phyloP scores from a whole-genome alignment of 2,113 vertebrate species.

The Orientallactaga bullata region DNA sequence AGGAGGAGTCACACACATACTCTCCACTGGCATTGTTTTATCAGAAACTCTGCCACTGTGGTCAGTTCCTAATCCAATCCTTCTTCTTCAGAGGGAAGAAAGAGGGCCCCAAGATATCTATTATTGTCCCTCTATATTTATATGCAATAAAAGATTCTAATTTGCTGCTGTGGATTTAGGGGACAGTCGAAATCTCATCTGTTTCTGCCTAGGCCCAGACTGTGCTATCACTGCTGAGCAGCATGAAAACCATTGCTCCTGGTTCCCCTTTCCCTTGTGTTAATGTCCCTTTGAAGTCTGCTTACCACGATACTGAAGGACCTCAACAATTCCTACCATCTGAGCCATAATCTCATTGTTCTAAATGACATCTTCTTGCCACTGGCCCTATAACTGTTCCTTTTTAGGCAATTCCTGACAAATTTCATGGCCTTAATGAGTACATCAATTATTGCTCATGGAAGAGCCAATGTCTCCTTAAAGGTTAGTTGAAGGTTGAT shows the following conservation, averaged over 20 bases:
- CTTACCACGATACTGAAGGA: conserved; percentile 12
- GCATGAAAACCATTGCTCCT: neutral
- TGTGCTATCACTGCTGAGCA: neutral
- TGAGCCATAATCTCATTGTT: conserved; percentile 79
- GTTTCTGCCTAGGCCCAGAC: neutral
- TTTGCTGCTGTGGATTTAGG: neutral
- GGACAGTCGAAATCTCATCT: neutral
- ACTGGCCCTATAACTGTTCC: conserved; percentile 65
- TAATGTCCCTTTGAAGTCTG: conserved; percentile 32
- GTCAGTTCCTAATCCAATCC: neutral
- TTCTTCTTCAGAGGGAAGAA: neutral
- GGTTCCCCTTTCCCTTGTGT: neutral
- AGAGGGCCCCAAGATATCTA: neutral
- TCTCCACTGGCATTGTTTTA: neutral
- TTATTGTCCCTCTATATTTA: neutral
- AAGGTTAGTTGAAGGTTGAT: conserved; percentile 96
- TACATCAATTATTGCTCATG: conserved; percentile 89
- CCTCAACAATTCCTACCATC: conserved; percentile 56
- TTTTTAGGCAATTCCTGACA: conserved; percentile 84
- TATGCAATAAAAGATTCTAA: neutral
- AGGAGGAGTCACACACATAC: neutral
- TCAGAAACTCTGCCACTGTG: neutral
- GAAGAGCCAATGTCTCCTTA: conserved; percentile 87
- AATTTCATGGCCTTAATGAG: conserved; percentile 87
- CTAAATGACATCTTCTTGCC: conserved; percentile 73